Percentiles rank a stretch among this genome's conserved stretches.
phyloP scores from a whole-genome alignment of 2,797 vertebrate genomes.

The Melanotaenia nigrans region DNA sequence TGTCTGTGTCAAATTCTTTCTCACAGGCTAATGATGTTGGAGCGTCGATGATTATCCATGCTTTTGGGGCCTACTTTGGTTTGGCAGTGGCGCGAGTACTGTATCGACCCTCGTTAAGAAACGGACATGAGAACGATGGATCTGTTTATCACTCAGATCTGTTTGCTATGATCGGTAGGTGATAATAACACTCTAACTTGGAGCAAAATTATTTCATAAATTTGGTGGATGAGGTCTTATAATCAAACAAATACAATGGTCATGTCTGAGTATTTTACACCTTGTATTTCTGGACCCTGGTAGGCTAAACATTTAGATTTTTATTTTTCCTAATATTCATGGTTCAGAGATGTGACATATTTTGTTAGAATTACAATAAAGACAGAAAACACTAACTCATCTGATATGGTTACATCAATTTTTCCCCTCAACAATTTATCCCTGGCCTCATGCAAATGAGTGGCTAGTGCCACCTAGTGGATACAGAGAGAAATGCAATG shows the following conservation, averaged over 20 bases:
- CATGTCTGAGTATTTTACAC: neutral
- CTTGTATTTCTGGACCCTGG: neutral
- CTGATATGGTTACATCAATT: neutral
- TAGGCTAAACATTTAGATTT: neutral
- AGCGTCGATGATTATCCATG: constrained; percentile 96
- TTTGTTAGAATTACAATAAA: neutral
- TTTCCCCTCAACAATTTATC: neutral
- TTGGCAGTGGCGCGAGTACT: constrained; percentile 87
- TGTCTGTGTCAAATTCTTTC: neutral
- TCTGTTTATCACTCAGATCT: constrained; percentile 93
- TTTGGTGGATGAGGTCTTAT: neutral
- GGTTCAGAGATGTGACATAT: neutral
- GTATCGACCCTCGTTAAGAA: constrained; percentile 85
- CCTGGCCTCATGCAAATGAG: constrained; percentile 3
- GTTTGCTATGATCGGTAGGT: constrained; percentile 97
- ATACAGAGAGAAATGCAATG: constrained; percentile 17
- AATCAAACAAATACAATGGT: neutral
- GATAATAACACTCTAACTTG: neutral
- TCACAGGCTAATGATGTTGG: constrained; percentile 91
- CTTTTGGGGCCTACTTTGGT: constrained; percentile 97
- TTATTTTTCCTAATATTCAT: neutral
- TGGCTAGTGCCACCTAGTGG: constrained; percentile 61
- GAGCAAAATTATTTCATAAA: neutral
- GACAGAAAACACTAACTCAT: neutral
- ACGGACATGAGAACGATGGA: constrained; percentile 87